phyloP scores from a whole-genome alignment of 2,113 vertebrate genomes.

The Leptobrachium leishanense region DNA sequence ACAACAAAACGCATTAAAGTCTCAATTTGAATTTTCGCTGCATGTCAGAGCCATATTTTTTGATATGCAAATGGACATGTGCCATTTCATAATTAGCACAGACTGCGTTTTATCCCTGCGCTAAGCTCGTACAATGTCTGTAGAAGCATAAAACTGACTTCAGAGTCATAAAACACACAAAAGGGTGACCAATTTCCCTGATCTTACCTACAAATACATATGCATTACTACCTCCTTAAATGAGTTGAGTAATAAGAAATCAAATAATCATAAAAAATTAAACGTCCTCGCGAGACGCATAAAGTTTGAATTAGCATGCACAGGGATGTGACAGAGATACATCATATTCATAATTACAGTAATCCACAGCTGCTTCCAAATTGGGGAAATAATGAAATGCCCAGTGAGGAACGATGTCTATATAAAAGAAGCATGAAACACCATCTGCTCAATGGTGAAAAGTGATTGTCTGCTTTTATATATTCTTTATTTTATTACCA shows the following conservation, averaged over 20 bases:
- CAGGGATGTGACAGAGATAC: conserved; percentile 47
- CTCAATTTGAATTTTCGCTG: background rate
- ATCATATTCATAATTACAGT: conserved; percentile 62
- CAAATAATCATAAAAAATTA: conserved; percentile 54
- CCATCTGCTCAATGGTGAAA: conserved; percentile 44
- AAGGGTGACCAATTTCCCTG: conserved; percentile 8
- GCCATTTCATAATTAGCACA: conserved; percentile 8
- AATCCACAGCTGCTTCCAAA: conserved; percentile 60
- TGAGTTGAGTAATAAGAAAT: conserved; percentile 50
- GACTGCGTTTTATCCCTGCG: background rate
- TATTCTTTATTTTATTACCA: background rate
- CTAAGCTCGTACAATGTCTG: background rate
- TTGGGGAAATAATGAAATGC: conserved; percentile 55
- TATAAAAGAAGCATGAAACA: conserved; percentile 48
- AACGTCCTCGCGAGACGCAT: conserved; percentile 53
- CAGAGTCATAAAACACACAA: background rate
- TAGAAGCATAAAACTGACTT: background rate
- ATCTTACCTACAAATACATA: background rate
- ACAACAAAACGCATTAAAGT: background rate
- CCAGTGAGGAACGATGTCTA: conserved; percentile 52
- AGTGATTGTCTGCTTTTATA: background rate
- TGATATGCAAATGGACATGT: background rate
- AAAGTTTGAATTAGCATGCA: conserved; percentile 62
- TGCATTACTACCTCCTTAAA: conserved; percentile 38
- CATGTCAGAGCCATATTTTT: background rate